Percentiles rank a stretch among this genome's conserved stretches.
Evolutionary conservation across 2,113 vertebrate species (phyloP).

Genomic region (Boulengeromyrus knoepffleri): DNA sequence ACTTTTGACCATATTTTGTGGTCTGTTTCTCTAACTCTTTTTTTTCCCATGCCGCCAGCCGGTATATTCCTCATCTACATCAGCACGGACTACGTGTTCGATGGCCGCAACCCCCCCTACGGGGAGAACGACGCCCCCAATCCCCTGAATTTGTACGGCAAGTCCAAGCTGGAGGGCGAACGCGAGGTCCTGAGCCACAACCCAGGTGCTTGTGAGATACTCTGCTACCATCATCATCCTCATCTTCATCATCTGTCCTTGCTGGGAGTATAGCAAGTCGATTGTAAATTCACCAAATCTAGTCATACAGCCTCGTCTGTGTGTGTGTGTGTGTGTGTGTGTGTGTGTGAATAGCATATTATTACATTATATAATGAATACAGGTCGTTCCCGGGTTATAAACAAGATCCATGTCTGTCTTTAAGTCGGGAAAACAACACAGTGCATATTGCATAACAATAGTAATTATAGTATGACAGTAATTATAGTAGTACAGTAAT

Average conservation of each 20-base stretch:
- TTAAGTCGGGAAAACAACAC: not conserved
- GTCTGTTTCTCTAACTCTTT: not conserved
- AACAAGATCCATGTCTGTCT: not conserved
- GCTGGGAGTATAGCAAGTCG: not conserved
- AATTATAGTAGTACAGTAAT: not conserved
- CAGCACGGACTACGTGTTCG: slow-evolving; percentile 93
- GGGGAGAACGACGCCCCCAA: slow-evolving; percentile 79
- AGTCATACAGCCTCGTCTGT: not conserved
- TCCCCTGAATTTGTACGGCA: slow-evolving; percentile 86
- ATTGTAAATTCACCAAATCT: not conserved
- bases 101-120: slow-evolving; percentile 86
- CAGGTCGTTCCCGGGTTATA: not conserved
- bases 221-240: not conserved
- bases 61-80: slow-evolving; percentile 85
- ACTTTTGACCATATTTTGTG: not conserved
- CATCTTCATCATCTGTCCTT: not conserved
- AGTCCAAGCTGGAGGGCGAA: slow-evolving; percentile 89
- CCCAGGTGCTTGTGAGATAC: slow-evolving; percentile 60
- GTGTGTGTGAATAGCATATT: no score
- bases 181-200: slow-evolving; percentile 74
- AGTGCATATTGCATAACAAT: not conserved
- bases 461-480: not conserved
- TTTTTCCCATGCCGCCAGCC: slow-evolving; percentile 17
- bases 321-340: not conserved
- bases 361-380: not conserved